Evolutionary conservation across 92 coral and sea anemone genomes (phyloP), one percentile per base, ranked within the genome.

Genomic region (Heliopora coerulea): DNA sequence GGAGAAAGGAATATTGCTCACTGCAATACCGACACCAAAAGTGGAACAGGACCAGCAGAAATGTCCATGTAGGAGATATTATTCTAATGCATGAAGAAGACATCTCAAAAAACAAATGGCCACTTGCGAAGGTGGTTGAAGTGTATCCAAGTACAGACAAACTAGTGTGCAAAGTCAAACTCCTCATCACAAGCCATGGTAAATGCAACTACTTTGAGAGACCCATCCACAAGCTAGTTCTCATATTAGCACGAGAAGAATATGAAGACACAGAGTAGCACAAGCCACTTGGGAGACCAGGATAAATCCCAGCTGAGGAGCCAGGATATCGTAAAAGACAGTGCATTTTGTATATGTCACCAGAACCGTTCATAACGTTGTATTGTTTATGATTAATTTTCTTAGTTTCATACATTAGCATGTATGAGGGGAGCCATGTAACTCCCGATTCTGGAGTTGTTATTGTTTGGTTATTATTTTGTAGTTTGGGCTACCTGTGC

Each of bases 81-180:
- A 83, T 83, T 42, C 74, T 83, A 15, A 46, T 87, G 3, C 65
- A 70, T 7, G 87, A 78, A 13, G 74, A 72, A 11, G 79, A 28
- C 21, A 27, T 7, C 31, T 78, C 83, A 15, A 81, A 83, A 35
- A 86, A 86, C 72, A 37, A 68, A 35, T 86, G 90, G 87, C 84
- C 87, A 17, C 79, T 82, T 13, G 87, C 86, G 15, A 82, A 54
- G n/a, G 75, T 86, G n/a, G 57, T 81, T 14, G 54, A 79, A 26
- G 84, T 73, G 7, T 82, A 67, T 40, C 86, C 89, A 28, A 85
- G 86, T 56, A 18, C 72, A 21, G 83, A 85, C 59, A 62, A 78
- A 8, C 68, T 81, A 7, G 78, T 85, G 7, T 80, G 86, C 41
- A 85, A 85, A 32, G 89, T 81, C 17, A 64, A 73, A 40, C 70